Conservation (phyloP, 2,113 vertebrate genomes). For the Colius striatus region DNA sequence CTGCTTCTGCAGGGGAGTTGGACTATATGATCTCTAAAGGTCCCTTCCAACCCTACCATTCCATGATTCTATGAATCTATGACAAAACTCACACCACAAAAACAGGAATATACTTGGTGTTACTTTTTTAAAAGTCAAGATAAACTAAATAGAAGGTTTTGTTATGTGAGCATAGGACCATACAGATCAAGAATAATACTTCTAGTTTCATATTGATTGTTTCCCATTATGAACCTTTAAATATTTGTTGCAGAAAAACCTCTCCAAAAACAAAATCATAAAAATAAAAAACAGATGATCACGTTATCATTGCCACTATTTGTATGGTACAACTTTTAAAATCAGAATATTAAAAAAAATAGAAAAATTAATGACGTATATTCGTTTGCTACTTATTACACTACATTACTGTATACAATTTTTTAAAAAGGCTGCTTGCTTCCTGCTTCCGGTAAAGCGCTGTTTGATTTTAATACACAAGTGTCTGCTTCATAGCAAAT, state of each 20-base stretch:
- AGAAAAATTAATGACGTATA: not conserved
- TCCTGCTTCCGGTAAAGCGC: not conserved
- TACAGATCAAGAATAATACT: not conserved
- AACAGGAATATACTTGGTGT: not conserved
- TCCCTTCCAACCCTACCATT: too few species aligned
- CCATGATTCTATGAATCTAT: too few species aligned
- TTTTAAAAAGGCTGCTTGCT: not conserved
- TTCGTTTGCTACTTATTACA: not conserved
- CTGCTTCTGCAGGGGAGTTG: too few species aligned
- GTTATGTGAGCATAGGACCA: not conserved
- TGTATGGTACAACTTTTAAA: not conserved
- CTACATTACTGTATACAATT: not conserved
- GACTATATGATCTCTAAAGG: too few species aligned
- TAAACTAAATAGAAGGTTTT: not conserved
- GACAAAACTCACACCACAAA: not conserved
- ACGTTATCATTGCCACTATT: not conserved
- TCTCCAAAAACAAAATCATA: fast-evolving
- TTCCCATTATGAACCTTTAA: not conserved
- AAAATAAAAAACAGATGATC: fast-evolving
- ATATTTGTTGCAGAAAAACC: not conserved
- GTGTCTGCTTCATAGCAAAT: not conserved
- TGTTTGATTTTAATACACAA: slow-evolving; percentile 18
- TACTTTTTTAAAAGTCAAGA: not conserved
- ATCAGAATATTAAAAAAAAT: not conserved
- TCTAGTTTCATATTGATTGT: not conserved